These are phyloP conservation scores for Rotaria socialis DNA, from an alignment of 2,888 invertebrate genomes.

Conservation along the genomic window DNA sequence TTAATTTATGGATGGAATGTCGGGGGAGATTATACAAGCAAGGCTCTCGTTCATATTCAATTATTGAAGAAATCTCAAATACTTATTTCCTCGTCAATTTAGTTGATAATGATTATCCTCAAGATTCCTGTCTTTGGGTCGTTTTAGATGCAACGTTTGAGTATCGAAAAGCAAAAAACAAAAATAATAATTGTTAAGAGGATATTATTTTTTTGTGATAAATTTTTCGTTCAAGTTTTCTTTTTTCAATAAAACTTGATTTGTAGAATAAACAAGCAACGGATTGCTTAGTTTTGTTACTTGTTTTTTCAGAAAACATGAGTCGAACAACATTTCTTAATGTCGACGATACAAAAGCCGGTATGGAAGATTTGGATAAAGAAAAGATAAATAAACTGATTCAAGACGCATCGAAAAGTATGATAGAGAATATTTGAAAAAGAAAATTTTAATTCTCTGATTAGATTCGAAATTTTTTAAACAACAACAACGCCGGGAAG, in stretches of 20 bases:
- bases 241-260: not conserved
- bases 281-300: too few relatives aligned
- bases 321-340: conserved; percentile 24
- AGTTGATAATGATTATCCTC: conserved; percentile 65
- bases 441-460: not conserved
- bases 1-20: conserved; percentile 62
- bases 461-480: conserved; percentile 63
- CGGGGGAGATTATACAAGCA: conserved; percentile 62
- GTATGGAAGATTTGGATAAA: conserved; percentile 61
- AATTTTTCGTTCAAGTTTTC: not conserved
- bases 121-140: conserved; percentile 59
- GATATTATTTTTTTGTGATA: not conserved
- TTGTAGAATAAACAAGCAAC: too few relatives aligned
- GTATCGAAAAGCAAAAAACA: not conserved
- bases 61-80: conserved; percentile 61
- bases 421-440: not conserved
- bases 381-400: conserved; percentile 59
- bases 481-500: conserved; percentile 61
- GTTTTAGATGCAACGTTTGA: conserved; percentile 44
- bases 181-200: not conserved
- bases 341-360: conserved; percentile 60
- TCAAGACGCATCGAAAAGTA: conserved; percentile 58
- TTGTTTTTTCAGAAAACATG: not conserved
- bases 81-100: conserved; percentile 64
- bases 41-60: conserved; percentile 57